Evolutionary conservation across 2,113 vertebrate genomes (phyloP).

Genomic region (Corythoichthys intestinalis): DNA sequence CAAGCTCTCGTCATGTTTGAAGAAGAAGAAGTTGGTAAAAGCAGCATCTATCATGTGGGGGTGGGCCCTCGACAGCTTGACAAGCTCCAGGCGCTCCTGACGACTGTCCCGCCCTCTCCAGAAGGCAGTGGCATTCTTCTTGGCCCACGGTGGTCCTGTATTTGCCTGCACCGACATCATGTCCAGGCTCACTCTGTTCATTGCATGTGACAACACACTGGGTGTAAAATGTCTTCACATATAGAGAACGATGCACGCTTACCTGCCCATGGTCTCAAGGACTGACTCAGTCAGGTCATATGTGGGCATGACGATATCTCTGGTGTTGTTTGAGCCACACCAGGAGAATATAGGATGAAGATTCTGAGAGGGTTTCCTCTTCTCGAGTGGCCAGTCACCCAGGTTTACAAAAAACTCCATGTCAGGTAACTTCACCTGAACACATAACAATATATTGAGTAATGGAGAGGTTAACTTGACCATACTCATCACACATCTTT

Average conservation of each 20-base stretch:
- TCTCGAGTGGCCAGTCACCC: slow-evolving; percentile 98
- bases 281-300: slow-evolving; percentile 96
- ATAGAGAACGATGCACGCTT: slow-evolving; percentile 33
- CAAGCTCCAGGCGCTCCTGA: slow-evolving; percentile 90
- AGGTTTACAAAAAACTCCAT: slow-evolving; percentile 96
- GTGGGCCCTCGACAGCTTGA: slow-evolving; percentile 85
- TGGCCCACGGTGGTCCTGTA: slow-evolving; percentile 84
- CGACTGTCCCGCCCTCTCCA: slow-evolving; percentile 97
- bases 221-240: background rate
- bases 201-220: background rate
- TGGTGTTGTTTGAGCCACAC: slow-evolving; percentile 92
- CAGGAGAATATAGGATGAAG: slow-evolving; percentile 94
- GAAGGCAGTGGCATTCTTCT: slow-evolving; percentile 86
- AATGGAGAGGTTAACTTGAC: too few species aligned
- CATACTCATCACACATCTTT: too few species aligned
- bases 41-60: slow-evolving; percentile 88
- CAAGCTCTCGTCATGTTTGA: slow-evolving; percentile 89
- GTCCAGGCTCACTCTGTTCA: slow-evolving; percentile 88
- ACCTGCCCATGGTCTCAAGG: slow-evolving; percentile 97
- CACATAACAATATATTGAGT: slow-evolving; percentile 12
- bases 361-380: slow-evolving; percentile 75
- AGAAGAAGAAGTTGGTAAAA: slow-evolving; percentile 99
- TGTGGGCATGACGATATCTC: slow-evolving; percentile 96
- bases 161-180: slow-evolving; percentile 98
- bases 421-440: slow-evolving; percentile 88